A percentile compares a stretch with the other conserved stretches of the same genome.
phyloP scores from a whole-genome alignment of 2,797 vertebrate genomes.

The Luscinia megarhynchos region DNA sequence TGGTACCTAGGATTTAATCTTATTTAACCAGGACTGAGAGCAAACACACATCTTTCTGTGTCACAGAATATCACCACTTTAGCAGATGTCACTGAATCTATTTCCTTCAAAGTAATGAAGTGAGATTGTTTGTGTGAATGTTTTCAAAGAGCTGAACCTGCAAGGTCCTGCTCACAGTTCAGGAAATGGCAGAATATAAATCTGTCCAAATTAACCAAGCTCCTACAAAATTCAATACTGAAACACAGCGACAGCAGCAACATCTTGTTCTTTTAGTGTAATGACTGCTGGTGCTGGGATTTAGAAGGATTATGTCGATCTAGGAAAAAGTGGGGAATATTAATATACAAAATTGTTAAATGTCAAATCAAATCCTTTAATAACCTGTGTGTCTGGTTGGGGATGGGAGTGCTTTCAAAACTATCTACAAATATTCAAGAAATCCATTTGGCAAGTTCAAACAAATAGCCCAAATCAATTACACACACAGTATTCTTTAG shows the following conservation, averaged over 20 bases:
- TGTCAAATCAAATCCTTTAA: slow-evolving; percentile 81
- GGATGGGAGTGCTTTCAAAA: slow-evolving; percentile 76
- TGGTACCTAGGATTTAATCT: neutral
- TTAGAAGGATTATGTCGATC: slow-evolving; percentile 76
- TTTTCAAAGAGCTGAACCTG: slow-evolving; percentile 74
- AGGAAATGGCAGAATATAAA: slow-evolving; percentile 80
- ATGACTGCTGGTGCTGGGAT: slow-evolving; percentile 79
- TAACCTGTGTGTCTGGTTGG: slow-evolving; percentile 76
- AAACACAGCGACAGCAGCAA: slow-evolving; percentile 63
- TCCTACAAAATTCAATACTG: slow-evolving; percentile 55
- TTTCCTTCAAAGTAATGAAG: slow-evolving; percentile 68
- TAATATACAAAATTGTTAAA: slow-evolving; percentile 82
- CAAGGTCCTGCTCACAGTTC: slow-evolving; percentile 67
- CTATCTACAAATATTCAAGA: slow-evolving; percentile 76
- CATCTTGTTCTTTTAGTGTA: slow-evolving; percentile 76
- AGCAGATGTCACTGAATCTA: slow-evolving; percentile 50
- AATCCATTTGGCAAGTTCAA: slow-evolving; percentile 79
- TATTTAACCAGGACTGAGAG: neutral
- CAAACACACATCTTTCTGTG: neutral
- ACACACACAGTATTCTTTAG: slow-evolving; percentile 47
- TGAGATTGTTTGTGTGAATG: slow-evolving; percentile 67
- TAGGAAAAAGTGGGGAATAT: slow-evolving; percentile 77
- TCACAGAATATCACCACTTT: neutral
- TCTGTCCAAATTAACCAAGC: slow-evolving; percentile 73
- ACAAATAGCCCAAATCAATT: slow-evolving; percentile 78